Base-by-base conservation (phyloP, 2,888 invertebrate genomes). In the Pseudococcus longispinus region DNA sequence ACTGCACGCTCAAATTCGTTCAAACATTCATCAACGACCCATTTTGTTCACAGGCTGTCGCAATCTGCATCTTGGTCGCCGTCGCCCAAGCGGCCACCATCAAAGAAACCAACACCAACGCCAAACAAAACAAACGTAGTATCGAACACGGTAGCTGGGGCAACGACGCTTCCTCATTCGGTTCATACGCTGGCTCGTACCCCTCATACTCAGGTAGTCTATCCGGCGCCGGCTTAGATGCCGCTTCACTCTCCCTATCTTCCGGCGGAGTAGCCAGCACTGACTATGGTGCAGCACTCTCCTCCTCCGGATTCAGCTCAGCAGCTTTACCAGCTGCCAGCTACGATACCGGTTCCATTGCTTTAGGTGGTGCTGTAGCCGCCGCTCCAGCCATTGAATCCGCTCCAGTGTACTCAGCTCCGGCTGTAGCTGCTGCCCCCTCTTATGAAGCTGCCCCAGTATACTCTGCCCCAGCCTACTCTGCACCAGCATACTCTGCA, bases 91-190 rank as follows among this genome's bases (percentile, higher is more conserved):
- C 77, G 42, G 77, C 77, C 32, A 42, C 42, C 77, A 13, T 80
- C 23, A 60, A 80, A 26, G 77, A 26, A 1, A 26, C 42, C 32
- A 37, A 18, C 74, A 18, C 13, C 32, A 37, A 74, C 29, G 37
- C n/a, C 77, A 80, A 80, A 42, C 77, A 80, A 37, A 80, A 29
- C 77, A 80, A 80, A 80, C 77, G 77, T 42, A 80, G 77, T 11
- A 80, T 80, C 42, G 77, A 42, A 42, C 37, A 42, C 20, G 20
- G 20, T n/a, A n/a, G n/a, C n/a, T 20, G 20, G 13, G 51, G 51
- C 51, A 46, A 46, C 15, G 44, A 51, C n/a, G 37, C 8, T 9
- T 2, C 1, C 37, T 37, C 37, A 37, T 80, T 42, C 11, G 42
- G 77, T 18, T n/a, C 42, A 80, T 80, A 80, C 42, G 77, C 42